Percentiles rank a stretch among this genome's conserved stretches.
Evolutionary conservation across 2,797 vertebrate species (phyloP).

Genomic region (Gorsachius magnificus): DNA sequence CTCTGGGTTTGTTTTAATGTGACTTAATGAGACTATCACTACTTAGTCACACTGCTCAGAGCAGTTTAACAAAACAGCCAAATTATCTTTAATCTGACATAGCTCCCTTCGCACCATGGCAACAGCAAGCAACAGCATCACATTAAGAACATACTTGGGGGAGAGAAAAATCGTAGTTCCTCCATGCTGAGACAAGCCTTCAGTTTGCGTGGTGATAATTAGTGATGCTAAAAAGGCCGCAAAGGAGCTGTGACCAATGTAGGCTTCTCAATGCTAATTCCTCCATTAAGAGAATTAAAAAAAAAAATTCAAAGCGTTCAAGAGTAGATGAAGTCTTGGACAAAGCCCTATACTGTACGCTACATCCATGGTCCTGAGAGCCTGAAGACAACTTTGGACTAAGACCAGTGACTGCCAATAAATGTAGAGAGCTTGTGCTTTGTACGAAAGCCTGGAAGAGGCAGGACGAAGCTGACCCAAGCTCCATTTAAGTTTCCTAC

Average conservation of each 20-base stretch:
- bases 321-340: not conserved
- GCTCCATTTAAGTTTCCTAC: not conserved
- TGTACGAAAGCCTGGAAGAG: not conserved
- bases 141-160: not conserved
- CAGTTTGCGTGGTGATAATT: not conserved
- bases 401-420: not conserved
- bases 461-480: not conserved
- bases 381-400: not conserved
- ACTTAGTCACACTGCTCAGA: conserved; percentile 49
- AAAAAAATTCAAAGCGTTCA: not conserved
- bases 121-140: conserved; percentile 13
- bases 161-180: not conserved
- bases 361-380: not conserved
- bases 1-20: conserved; percentile 2
- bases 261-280: not conserved
- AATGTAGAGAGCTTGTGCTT: not conserved
- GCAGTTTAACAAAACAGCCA: conserved; percentile 43
- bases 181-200: not conserved
- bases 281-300: not conserved
- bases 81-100: conserved; percentile 58
- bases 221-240: not conserved
- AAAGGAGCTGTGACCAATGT: not conserved
- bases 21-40: conserved; percentile 53
- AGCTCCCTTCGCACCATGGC: conserved; percentile 5
- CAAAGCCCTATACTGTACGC: not conserved